phyloP scores from a whole-genome alignment of 1,140 invertebrate genomes.

The Rhopalosiphum maidis region DNA sequence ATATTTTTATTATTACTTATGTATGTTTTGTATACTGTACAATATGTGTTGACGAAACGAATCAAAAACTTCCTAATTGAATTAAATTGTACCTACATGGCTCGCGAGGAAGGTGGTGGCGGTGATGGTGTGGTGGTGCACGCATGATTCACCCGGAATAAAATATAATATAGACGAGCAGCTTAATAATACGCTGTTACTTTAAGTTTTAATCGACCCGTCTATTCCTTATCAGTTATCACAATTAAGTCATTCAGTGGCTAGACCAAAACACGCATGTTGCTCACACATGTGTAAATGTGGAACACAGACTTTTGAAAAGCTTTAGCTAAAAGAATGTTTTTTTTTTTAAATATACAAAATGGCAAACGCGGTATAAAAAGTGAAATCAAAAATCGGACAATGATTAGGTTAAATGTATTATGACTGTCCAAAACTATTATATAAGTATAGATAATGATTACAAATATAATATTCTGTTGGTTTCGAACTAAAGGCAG shows the following conservation, averaged over 20 bases:
- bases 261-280: not conserved
- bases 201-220: not conserved
- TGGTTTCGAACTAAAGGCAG: not conserved
- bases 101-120: not conserved
- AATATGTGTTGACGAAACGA: not conserved
- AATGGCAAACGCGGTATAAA: not conserved
- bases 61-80: slow-evolving; percentile 8
- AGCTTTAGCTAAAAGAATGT: not conserved
- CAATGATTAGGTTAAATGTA: no score
- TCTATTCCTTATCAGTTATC: not conserved
- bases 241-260: not conserved
- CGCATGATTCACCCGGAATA: not conserved
- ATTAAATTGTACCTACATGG: not conserved
- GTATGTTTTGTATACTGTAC: not conserved
- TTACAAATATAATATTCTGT: not conserved
- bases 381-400: not conserved
- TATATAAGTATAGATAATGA: not conserved
- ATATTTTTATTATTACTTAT: no score
- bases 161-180: not conserved
- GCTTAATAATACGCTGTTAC: not conserved
- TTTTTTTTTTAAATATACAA: no score
- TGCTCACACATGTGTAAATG: not conserved
- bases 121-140: not conserved
- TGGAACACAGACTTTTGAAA: not conserved
- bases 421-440: not conserved